Evolutionary conservation across 2,888 invertebrate species (phyloP), one percentile per base, ranked within the genome.

Genomic region (Diloba caeruleocephala): DNA sequence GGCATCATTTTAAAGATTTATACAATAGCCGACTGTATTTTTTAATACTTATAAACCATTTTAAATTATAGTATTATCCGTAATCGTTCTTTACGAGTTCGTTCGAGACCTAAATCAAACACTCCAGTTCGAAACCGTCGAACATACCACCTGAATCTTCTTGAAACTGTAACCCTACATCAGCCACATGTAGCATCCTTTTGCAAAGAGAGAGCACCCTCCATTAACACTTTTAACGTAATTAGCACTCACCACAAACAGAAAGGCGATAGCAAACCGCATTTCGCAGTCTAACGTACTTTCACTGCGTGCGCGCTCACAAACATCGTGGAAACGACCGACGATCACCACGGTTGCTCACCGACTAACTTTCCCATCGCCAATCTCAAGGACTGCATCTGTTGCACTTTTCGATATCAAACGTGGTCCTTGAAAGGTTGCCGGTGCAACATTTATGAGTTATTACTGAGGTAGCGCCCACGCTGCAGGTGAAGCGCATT

Each of bases 211-310:
- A 79, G 78, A 81, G 78, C 85, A 84, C 82, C 83, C 81, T 79
- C 74, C 72, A 78, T 82, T 81, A 83, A 76, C 89, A 88, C 87
- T 87, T 88, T 81, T 81, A 82, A 79, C 83, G 81, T 84, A 87
- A 86, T 87, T 84, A 84, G 80, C 90, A 93, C 93, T 93, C 93
- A 93, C 93, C 93, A 92, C 90, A 90, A 92, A 88, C 87, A 93
- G 87, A 85, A 91, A 87, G 87, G 87, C 89, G 87, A 91, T 87
- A 84, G 89, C 88, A 82, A 88, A 82, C 86, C 89, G 89, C 91
- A 91, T 91, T 87, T 89, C 89, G 84, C 81, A 78, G 80, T 78
- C 87, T 91, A 90, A 82, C 87, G 86, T 85, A 92, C 92, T 92
- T 92, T 92, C 92, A 92, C 92, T 92, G 85, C 74, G 79, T 71